Base-by-base conservation (phyloP, 2,113 vertebrate species). In the Zosterops lateralis region DNA sequence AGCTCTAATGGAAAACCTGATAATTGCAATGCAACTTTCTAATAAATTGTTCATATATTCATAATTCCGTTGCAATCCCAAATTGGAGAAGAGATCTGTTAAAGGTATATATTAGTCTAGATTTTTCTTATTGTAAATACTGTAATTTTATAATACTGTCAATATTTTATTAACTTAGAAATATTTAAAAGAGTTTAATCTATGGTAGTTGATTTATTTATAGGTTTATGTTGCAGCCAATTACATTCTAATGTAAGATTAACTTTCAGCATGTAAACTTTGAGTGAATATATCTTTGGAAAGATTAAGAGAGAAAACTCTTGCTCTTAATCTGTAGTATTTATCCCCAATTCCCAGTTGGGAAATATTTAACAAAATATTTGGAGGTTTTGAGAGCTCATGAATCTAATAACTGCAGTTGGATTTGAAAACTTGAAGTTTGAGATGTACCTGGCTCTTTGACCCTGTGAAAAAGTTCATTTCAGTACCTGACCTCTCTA, bases 71-170 rank as follows among this genome's bases (percentile, higher is more conserved):
- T 92, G 92, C 97, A 96, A 97, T 97, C 96, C 97, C 96, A 97
- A 97, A 97, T 96, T 97, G 97, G 97, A 98, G 97, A 96, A 96
- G 96, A 96, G 97, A 97, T 97, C 96, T 98, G 96, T 98, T 97
- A 98, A 98, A 97, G 96, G 92, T 97, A 97, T 98, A 97, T 98
- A 98, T 97, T 97, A 98, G 96, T 97, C 96, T 97, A 96, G 96
- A 96, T 96, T 97, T 98, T 98, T 98, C 97, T 97, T 97, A 98
- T 95, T 98, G 98, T 98, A 98, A 97, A 98, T 98, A 98, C 97
- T 98, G 97, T 98, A 98, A 97, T 98, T 98, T 98, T 98, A 97
- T 98, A 98, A 98, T 95, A 97, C 92, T 98, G 97, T 98, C 93
- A 57, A 98, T 98, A 98, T 98, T 98, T 98, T 98, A 98, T 98